phyloP scores from a whole-genome alignment of 2,888 invertebrate species.

The Chrysina gloriosa region DNA sequence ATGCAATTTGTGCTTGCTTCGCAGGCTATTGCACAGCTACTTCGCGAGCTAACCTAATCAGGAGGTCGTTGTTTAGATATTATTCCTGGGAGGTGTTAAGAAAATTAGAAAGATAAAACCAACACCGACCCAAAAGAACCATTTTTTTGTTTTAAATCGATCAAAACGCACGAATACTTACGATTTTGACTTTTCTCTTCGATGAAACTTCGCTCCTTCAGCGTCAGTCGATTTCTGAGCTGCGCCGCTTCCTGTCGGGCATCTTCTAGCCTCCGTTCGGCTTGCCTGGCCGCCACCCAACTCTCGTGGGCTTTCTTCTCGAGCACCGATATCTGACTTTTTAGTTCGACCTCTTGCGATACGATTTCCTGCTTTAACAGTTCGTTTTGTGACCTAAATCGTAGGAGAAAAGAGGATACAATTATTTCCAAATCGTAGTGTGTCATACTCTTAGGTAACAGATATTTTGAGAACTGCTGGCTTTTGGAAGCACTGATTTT shows the following conservation, averaged over 20 bases:
- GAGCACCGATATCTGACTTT: conserved; percentile 78
- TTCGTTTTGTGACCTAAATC: conserved; percentile 68
- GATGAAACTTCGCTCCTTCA: conserved; percentile 67
- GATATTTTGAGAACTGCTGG: no score
- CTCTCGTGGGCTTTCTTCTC: conserved; percentile 89
- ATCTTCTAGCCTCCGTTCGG: conserved; percentile 86
- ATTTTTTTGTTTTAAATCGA: no score
- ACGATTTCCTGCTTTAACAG: conserved; percentile 83
- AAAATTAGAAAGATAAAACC: no score
- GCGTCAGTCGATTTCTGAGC: conserved; percentile 72
- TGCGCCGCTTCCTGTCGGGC: conserved; percentile 78
- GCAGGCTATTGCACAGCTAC: no score
- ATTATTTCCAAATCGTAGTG: conserved; percentile 6
- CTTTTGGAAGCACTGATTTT: no score
- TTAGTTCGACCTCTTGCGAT: conserved; percentile 81
- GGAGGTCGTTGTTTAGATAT: no score
- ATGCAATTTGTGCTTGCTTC: no score
- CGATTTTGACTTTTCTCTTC: conserved; percentile 67
- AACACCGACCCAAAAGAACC: no score
- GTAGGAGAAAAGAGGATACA: conserved; percentile 11
- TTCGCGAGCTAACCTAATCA: no score
- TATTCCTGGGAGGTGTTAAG: no score
- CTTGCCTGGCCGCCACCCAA: conserved; percentile 86
- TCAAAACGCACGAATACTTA: no score
- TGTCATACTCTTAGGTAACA: no score